These are phyloP conservation scores for Megalonaias nervosa DNA, from an alignment of 1,140 invertebrate genomes.

Conservation along the genomic window DNA sequence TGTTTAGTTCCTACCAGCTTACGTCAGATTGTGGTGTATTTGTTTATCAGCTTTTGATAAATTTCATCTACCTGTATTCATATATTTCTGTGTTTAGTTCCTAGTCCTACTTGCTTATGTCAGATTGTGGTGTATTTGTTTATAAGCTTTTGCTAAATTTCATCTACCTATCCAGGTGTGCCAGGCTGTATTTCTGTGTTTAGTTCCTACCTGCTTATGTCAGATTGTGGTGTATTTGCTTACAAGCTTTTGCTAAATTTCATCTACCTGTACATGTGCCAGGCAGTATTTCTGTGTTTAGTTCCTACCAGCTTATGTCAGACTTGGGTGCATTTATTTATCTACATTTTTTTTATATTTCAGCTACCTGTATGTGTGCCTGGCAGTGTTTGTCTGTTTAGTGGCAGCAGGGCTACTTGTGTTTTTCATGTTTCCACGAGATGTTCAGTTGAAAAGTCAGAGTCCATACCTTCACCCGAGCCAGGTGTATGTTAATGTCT, in stretches of 20 bases:
- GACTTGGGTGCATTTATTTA: neutral
- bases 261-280: neutral
- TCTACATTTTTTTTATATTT: constrained; percentile 12
- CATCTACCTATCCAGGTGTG: too few relatives aligned
- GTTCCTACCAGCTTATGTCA: neutral
- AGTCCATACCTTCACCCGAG: constrained; percentile 49
- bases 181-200: too few relatives aligned
- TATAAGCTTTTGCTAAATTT: too few relatives aligned
- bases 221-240: too few relatives aligned
- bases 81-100: too few relatives aligned
- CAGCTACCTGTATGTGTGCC: constrained; percentile 57
- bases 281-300: neutral
- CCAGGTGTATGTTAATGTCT: constrained; percentile 47
- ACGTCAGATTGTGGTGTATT: neutral
- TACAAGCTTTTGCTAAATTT: neutral
- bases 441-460: constrained; percentile 53
- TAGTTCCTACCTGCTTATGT: too few relatives aligned
- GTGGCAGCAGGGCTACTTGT: constrained; percentile 52
- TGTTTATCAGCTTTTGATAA: neutral
- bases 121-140: too few relatives aligned
- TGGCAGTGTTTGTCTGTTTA: constrained; percentile 53
- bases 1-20: neutral
- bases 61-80: too few relatives aligned
- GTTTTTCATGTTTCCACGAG: constrained; percentile 63
- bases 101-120: too few relatives aligned